Evolutionary conservation across 2,888 invertebrate species (phyloP), one percentile per base, ranked within the genome.

Genomic region (Sinhomidia bicolor): DNA sequence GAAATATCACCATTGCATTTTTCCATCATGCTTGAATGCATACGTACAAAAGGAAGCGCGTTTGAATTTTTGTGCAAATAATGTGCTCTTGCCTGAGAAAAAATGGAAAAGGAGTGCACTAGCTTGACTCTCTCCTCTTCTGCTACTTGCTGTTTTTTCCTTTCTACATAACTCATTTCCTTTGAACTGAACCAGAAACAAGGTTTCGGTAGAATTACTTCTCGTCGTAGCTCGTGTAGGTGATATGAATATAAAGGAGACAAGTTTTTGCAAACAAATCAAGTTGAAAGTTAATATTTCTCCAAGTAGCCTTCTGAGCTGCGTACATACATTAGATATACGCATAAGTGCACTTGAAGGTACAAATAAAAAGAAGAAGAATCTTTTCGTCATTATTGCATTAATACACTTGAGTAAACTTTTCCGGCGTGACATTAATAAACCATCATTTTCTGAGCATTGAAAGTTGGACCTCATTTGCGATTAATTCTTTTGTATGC

Each of bases 101-200:
- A n/a, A n/a, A n/a, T n/a, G n/a, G n/a, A n/a, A n/a, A n/a, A n/a
- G n/a, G n/a, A n/a, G n/a, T n/a, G n/a, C n/a, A n/a, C n/a, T n/a
- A n/a, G n/a, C n/a, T n/a, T n/a, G n/a, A n/a, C n/a, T n/a, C n/a
- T n/a, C n/a, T n/a, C n/a, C n/a, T n/a, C n/a, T n/a, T n/a, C n/a
- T n/a, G n/a, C n/a, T n/a, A 57, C 17, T 23, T 23, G 23, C 10
- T 60, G 60, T 26, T 23, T 60, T 23, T 20, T 60, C 60, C n/a
- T 17, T 32, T 68, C 17, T 68, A 36, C 68, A 36, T 68, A 68
- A 60, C 41, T 79, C 60, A 32, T 41, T 79, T 60, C 20, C 20
- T 32, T 60, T 36, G 57, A 79, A 79, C 23, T 79, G 79, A 54
- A 79, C 57, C 79, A 20, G 57, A 79, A 79, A 79, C 36, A 60